phyloP scores from a whole-genome alignment of 2,113 vertebrate genomes.

The Podiceps cristatus region DNA sequence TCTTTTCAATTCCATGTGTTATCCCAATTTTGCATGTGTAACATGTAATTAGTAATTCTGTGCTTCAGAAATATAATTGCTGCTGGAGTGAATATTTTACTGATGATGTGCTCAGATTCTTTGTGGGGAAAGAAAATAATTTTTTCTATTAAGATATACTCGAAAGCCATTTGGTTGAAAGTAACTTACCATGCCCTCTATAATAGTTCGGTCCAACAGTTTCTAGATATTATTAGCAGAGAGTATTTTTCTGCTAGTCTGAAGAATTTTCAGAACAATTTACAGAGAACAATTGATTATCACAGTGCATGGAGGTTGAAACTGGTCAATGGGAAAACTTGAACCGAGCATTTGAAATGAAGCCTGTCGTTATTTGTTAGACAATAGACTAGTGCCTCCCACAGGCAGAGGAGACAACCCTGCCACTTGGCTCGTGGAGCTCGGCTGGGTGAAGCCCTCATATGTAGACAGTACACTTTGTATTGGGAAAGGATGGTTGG shows the following conservation, averaged over 20 bases:
- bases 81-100: background rate
- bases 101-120: background rate
- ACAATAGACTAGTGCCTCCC: slow-evolving; percentile 37
- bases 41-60: background rate
- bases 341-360: background rate
- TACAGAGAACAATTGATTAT: background rate
- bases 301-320: background rate
- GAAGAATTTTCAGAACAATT: background rate
- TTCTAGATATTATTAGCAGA: background rate
- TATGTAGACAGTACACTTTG: background rate
- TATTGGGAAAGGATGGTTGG: background rate
- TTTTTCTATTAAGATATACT: background rate
- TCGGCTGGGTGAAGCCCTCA: background rate
- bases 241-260: background rate
- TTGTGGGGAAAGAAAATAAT: background rate
- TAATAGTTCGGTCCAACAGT: background rate
- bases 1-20: background rate
- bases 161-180: background rate
- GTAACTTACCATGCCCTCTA: background rate
- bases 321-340: background rate
- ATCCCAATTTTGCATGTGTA: background rate
- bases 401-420: slow-evolving; percentile 40
- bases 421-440: background rate
- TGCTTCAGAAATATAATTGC: background rate
- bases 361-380: background rate